Base-by-base conservation (phyloP, 2,113 vertebrate genomes). In the Protobothrops mucrosquamatus region DNA sequence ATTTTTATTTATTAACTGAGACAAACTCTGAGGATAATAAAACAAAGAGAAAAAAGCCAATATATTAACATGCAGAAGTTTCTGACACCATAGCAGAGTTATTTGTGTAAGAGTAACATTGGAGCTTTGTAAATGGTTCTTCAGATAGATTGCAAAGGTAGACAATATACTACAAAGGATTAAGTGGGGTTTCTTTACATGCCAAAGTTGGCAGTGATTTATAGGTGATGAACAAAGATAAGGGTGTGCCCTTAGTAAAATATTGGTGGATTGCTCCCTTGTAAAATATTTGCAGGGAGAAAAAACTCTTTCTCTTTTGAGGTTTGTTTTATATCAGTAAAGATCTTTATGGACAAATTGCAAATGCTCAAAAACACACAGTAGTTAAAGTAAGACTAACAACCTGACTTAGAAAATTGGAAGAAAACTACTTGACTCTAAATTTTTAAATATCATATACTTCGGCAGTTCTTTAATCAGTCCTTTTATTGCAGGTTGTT, bases 321-420 rank as follows among this genome's bases (percentile, higher is more conserved):
- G 69, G 43, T 43, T 85, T 89, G 52, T 85, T 87, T 61, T 61
- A 39, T 90, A 93, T 93, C 88, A 86, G 55, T 61, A 23, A 90
- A 86, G 55, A 93, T 90, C 92, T 93, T 90, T 93, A 93, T 93
- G 46, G 92, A 90, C 74, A 90, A 90, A 59, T 89, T 93, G 54
- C 56, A 59, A 59, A 86, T 93, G 92, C n/a, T 57, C 23, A n/a
- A 86, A 93, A 90, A 93, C 89, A 90, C 88, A 93, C 88, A 93
- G 74, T 93, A 93, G 89, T 93, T 86, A 93, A 93, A 90, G 88
- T 87, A 90, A 90, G 89, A 93, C 89, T 93, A 87, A 90, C 43
- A 89, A 81, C 55, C n/a, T 85, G 46, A 91, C 39, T 87, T 91
- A 74, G 15, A 57, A 51, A 57, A 87, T 89, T 59, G 55, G 52